These are phyloP conservation scores for Myopa tessellatipennis DNA, from an alignment of 2,888 invertebrate species.

Conservation along the genomic window DNA sequence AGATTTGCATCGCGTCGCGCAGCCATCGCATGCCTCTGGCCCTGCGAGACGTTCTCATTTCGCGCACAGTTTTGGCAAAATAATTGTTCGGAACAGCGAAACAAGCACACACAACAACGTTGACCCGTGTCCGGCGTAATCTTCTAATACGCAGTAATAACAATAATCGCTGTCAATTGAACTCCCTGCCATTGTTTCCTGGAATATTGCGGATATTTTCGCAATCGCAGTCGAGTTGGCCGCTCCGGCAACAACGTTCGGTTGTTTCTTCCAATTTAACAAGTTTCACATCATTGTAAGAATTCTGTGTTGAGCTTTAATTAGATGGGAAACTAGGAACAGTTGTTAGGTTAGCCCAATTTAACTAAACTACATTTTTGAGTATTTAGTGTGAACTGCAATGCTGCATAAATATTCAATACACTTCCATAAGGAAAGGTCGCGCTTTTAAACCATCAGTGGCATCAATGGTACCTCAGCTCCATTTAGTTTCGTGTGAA, in stretches of 20 bases:
- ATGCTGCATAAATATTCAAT: no score
- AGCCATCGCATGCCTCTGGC: background rate
- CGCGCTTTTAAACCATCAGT: no score
- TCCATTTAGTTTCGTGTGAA: background rate
- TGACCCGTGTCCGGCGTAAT: conserved; percentile 19
- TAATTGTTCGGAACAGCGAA: conserved; percentile 28
- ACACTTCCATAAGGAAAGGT: no score
- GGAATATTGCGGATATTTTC: background rate
- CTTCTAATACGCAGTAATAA: conserved; percentile 38
- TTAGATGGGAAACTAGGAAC: background rate
- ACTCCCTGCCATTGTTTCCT: conserved; percentile 1
- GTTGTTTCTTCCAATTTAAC: background rate
- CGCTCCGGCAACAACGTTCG: no score
- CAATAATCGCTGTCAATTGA: conserved; percentile 38
- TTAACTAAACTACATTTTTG: no score
- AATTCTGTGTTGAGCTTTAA: conserved; percentile 15
- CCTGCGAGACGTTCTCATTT: conserved; percentile 15
- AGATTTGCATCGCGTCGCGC: conserved; percentile 36
- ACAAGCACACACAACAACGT: conserved; percentile 11
- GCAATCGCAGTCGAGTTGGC: background rate
- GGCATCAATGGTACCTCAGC: no score
- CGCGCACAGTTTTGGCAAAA: conserved; percentile 16
- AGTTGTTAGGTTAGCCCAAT: no score
- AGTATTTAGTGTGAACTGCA: no score
- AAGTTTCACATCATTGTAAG: background rate